Evolutionary conservation across 2,113 vertebrate species (phyloP), one percentile per base, ranked within the genome.

Genomic region (Xiphophorus hellerii): DNA sequence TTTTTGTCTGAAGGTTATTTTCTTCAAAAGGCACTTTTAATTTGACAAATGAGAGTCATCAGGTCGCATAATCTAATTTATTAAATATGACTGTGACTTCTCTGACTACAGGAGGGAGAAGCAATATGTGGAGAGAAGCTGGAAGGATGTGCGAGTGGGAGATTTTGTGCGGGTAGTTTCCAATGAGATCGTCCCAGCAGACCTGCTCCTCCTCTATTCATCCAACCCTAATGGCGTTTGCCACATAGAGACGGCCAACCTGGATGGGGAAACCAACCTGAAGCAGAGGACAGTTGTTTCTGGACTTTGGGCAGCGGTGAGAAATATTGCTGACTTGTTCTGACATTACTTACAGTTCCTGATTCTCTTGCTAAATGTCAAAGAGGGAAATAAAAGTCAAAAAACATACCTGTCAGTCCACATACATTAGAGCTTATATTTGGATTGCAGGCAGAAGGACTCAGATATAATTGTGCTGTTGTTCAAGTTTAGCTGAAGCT

Each of bases 181-280:
- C 71, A 98, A 98, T 0, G 96, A 99, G 91, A 96, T 96, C 60
- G 82, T 99, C 78, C 96, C 97, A 1, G 97, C 97, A 0, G 97
- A 99, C 62, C 95, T 97, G 27, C 95, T 99, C 6, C 95, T 99
- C 61, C 92, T 99, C 33, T 81, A 95, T 61, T 96, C 96, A 65
- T 97, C 97, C 0, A 96, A 98, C 80, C 95, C 93, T 78, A 95
- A 92, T 0, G 93, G 96, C 0, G 89, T 96, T 87, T 99, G 97
- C 87, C 94, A 95, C 90, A 89, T 98, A 67, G 97, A 99, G 77
- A 99, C 97, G 0, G 92, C 97, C 89, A 98, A 94, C 86, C 92
- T 99, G 5, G 98, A 99, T 0, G 97, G 97, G 44, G 98, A 99
- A 89, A 98, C 96, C 67, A 99, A 97, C 92, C 95, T 98, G 30